These are phyloP conservation scores for Sycophila sp. DNA, from an alignment of 1,140 invertebrate species.

Conservation along the genomic window DNA sequence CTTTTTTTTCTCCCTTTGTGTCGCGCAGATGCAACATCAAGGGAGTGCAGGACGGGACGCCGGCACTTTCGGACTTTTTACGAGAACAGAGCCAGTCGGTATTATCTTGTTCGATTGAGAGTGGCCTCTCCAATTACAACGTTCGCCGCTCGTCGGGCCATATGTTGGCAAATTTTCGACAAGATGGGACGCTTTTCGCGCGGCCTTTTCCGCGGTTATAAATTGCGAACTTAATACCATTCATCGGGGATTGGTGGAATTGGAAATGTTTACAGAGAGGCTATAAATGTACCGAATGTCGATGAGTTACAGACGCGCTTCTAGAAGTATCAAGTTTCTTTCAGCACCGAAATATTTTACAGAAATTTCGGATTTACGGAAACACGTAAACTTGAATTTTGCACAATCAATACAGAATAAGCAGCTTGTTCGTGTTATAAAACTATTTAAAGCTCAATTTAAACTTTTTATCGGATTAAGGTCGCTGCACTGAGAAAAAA, in stretches of 20 bases:
- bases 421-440: no score
- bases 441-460: no score
- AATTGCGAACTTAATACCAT: background rate
- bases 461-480: no score
- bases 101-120: constrained; percentile 30
- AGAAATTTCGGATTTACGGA: no score
- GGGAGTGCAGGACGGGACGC: background rate
- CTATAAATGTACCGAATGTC: no score
- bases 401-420: no score
- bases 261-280: no score
- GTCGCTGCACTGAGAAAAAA: no score
- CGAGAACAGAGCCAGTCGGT: background rate
- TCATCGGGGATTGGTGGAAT: background rate
- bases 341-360: no score
- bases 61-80: constrained; percentile 27
- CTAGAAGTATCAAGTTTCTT: no score
- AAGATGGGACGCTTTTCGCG: background rate
- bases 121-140: constrained; percentile 25
- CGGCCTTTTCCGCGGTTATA: constrained; percentile 10
- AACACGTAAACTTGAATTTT: no score
- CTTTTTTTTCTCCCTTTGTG: background rate
- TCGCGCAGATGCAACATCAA: background rate
- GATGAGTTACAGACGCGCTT: no score
- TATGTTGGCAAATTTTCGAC: constrained; percentile 30
- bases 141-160: background rate